phyloP scores from a whole-genome alignment of 2,888 invertebrate genomes.

The Cheilosia variabilis region DNA sequence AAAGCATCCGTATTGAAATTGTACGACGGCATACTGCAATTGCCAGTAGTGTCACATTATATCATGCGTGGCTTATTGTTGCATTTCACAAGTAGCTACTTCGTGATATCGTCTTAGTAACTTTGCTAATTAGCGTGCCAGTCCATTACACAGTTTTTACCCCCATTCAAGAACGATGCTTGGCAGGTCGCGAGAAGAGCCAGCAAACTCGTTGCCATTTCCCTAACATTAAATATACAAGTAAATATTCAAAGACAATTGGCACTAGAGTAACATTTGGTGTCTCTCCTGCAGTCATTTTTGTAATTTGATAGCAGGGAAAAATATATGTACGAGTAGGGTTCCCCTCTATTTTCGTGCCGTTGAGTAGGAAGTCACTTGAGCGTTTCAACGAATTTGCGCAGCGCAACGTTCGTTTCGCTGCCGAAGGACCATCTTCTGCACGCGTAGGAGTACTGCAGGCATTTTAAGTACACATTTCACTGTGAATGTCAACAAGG shows the following conservation, averaged over 20 bases:
- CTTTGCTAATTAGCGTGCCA: conserved; percentile 75
- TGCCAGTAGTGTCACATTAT: conserved; percentile 70
- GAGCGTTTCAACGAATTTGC: conserved; percentile 73
- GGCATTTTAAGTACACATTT: conserved; percentile 73
- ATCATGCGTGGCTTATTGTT: conserved; percentile 75
- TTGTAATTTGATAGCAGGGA: conserved; percentile 71
- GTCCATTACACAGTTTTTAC: conserved; percentile 75
- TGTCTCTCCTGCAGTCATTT: conserved; percentile 75
- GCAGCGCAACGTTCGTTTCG: conserved; percentile 74
- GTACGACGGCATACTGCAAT: conserved; percentile 13
- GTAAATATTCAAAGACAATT: conserved; percentile 74
- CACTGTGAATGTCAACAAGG: conserved; percentile 75
- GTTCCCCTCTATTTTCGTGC: conserved; percentile 48
- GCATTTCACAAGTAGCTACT: conserved; percentile 71
- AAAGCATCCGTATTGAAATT: not conserved
- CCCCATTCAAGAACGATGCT: conserved; percentile 58
- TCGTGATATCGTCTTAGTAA: conserved; percentile 70
- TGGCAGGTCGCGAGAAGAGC: conserved; percentile 63
- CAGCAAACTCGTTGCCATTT: conserved; percentile 40
- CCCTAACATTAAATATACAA: conserved; percentile 67
- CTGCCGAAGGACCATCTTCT: conserved; percentile 75
- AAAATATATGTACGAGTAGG: not conserved
- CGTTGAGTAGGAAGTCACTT: conserved; percentile 75
- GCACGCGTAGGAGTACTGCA: conserved; percentile 74
- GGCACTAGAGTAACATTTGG: conserved; percentile 75